Evolutionary conservation across 2,113 vertebrate species (phyloP).

Genomic region (Panthera tigris): DNA sequence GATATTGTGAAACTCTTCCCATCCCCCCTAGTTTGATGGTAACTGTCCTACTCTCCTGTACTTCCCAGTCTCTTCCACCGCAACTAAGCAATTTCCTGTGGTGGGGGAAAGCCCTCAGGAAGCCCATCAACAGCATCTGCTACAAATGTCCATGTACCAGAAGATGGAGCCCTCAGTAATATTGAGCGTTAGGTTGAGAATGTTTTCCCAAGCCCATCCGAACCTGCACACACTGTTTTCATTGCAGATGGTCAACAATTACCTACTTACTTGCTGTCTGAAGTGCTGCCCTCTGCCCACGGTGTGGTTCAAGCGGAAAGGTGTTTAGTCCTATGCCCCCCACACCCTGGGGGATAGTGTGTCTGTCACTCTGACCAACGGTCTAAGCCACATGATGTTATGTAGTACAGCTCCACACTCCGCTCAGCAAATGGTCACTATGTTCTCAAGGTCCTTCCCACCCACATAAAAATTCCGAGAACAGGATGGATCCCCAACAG

Average conservation of each 20-base stretch:
- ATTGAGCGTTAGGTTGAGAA: background rate
- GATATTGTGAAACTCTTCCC: background rate
- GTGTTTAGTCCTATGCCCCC: accelerated
- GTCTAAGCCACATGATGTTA: background rate
- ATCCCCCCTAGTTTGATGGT: background rate
- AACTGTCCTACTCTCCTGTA: background rate
- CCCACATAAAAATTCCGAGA: background rate
- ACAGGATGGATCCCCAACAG: background rate
- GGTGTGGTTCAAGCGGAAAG: background rate
- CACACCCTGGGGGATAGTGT: too few species aligned
- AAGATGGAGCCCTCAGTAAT: too few species aligned
- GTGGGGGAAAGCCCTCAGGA: background rate
- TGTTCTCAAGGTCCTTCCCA: background rate
- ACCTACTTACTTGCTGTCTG: background rate
- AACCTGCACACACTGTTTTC: background rate
- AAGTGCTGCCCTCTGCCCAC: background rate
- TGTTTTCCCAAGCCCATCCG: background rate
- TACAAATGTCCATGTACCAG: background rate
- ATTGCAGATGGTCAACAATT: background rate
- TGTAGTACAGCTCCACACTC: background rate
- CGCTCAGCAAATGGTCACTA: background rate
- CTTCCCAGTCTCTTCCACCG: background rate
- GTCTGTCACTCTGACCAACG: background rate
- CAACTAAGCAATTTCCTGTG: background rate
- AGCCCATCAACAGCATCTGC: background rate